Evolutionary conservation across 2,888 invertebrate genomes (phyloP).

Genomic region (Archaeoteleia sp.): DNA sequence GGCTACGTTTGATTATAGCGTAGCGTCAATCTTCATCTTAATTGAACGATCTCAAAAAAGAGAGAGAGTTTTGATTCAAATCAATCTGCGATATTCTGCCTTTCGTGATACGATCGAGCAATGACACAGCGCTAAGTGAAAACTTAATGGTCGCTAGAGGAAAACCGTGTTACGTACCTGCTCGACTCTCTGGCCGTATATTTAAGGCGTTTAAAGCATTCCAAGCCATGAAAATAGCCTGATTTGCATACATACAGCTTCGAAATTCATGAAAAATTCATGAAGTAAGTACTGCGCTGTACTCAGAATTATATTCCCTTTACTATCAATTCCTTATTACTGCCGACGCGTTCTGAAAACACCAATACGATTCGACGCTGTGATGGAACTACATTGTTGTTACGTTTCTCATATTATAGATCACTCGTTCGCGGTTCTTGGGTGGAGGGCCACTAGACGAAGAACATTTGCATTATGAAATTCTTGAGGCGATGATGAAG

Average conservation of each 20-base stretch:
- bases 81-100: slow-evolving; percentile 17
- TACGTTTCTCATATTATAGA: not conserved
- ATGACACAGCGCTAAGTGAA: slow-evolving; percentile 60
- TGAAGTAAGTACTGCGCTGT: slow-evolving; percentile 66
- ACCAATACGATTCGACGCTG: slow-evolving; percentile 10
- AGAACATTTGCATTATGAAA: slow-evolving; percentile 22
- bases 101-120: slow-evolving; percentile 29
- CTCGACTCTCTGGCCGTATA: slow-evolving; percentile 66
- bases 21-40: slow-evolving; percentile 1
- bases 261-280: slow-evolving; percentile 72
- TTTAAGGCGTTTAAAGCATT: slow-evolving; percentile 71
- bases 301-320: slow-evolving; percentile 60
- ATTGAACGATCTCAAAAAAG: slow-evolving; percentile 15
- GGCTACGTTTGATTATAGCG: too few relatives aligned
- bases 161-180: slow-evolving; percentile 66
- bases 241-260: slow-evolving; percentile 72
- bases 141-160: slow-evolving; percentile 67
- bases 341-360: slow-evolving; percentile 31
- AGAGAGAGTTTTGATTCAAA: slow-evolving; percentile 15
- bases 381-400: not conserved
- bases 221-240: slow-evolving; percentile 69
- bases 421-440: not conserved
- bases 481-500: slow-evolving; percentile 19
- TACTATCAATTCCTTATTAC: slow-evolving; percentile 70
- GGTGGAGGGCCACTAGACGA: not conserved